Percentiles rank a stretch among this genome's conserved stretches.
Conservation (phyloP, 2,113 vertebrate genomes). For the Ceyx cyanopectus region DNA sequence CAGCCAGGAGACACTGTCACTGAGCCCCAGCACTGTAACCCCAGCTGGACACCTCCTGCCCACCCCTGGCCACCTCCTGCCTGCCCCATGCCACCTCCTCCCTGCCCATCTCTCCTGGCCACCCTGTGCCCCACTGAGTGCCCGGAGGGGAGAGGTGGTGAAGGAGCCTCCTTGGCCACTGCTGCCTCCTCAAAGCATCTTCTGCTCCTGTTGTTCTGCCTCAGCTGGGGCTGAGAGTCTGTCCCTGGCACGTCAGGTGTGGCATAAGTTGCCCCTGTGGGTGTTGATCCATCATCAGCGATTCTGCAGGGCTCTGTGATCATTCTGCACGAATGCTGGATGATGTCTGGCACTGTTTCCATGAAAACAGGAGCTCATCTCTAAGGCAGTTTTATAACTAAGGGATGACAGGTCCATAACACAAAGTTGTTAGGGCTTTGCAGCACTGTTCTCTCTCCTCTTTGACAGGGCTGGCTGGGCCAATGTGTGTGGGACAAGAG, state of each 20-base stretch:
- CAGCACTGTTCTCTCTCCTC: accelerated
- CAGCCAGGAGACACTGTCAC: not conserved
- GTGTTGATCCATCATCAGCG: not conserved
- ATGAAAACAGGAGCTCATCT: not conserved
- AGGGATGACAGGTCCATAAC: not conserved
- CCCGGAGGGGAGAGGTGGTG: not conserved
- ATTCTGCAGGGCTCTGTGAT: not conserved
- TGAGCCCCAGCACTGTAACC: not conserved
- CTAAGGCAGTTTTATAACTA: not conserved
- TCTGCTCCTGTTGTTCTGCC: not conserved
- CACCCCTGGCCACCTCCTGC: too few relatives aligned
- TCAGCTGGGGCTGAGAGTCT: not conserved
- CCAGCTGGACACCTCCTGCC: not conserved
- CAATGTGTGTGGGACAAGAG: not conserved
- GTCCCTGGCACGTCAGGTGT: not conserved
- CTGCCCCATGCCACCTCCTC: too few relatives aligned
- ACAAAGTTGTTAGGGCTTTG: accelerated
- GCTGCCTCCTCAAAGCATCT: not conserved
- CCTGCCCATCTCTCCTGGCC: not conserved
- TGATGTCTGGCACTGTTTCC: not conserved
- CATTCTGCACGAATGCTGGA: not conserved
- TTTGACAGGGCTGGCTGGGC: not conserved
- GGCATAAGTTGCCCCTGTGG: not conserved
- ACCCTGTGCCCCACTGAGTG: not conserved
- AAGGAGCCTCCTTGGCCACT: not conserved